phyloP scores from a whole-genome alignment of 2,113 vertebrate genomes.

The Forbesichthys agassizii region DNA sequence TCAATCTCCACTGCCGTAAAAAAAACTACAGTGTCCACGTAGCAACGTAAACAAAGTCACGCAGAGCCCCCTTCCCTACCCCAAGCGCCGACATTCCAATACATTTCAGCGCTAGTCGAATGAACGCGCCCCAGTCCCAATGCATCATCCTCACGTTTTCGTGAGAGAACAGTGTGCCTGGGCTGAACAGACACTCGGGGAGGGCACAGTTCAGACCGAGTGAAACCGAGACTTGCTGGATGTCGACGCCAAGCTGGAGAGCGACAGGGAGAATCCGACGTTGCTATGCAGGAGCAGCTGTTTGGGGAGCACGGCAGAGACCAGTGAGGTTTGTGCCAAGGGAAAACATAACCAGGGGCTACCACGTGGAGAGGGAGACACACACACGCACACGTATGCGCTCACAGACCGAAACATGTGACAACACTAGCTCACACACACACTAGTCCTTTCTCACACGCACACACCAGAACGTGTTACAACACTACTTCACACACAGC shows the following conservation, averaged over 20 bases:
- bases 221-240: too few relatives aligned
- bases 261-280: too few relatives aligned
- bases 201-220: too few relatives aligned
- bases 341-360: slow-evolving; percentile 54
- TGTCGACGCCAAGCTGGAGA: too few relatives aligned
- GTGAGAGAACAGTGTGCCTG: too few relatives aligned
- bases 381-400: slow-evolving; percentile 21
- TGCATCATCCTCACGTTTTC: slow-evolving; percentile 45
- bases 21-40: slow-evolving; percentile 1
- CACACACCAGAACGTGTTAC: slow-evolving; percentile 15
- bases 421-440: background rate
- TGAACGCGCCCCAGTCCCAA: slow-evolving; percentile 37
- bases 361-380: slow-evolving; percentile 30
- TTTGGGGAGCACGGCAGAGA: slow-evolving; percentile 19
- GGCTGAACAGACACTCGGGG: too few relatives aligned
- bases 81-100: slow-evolving; percentile 18
- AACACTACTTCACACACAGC: slow-evolving; percentile 7
- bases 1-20: slow-evolving; percentile 45
- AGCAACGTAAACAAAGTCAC: background rate
- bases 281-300: background rate
- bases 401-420: background rate
- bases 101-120: slow-evolving; percentile 28
- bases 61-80: slow-evolving; percentile 5
- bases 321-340: slow-evolving; percentile 30
- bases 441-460: background rate